Percentiles rank a stretch among this genome's conserved stretches.
phyloP scores from a whole-genome alignment of 2,797 vertebrate genomes.

The Enteromius afrohamiltoni region DNA sequence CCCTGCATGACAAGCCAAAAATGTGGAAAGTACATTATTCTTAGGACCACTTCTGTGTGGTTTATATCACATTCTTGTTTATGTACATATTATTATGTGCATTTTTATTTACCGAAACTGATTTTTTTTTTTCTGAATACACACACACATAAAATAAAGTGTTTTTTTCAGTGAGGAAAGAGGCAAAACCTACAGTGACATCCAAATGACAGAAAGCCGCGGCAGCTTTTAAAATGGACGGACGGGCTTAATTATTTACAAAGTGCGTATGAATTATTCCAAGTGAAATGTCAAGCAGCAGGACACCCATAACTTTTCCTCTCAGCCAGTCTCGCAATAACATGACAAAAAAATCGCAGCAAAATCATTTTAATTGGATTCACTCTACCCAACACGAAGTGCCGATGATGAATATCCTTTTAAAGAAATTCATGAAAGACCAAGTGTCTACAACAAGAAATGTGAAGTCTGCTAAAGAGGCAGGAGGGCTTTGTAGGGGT shows the following conservation, averaged over 20 bases:
- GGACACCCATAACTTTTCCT: constrained; percentile 46
- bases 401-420: constrained; percentile 2
- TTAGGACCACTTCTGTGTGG: not conserved
- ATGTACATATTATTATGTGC: not conserved
- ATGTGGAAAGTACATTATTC: not conserved
- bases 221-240: constrained; percentile 55
- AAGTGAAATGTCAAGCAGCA: constrained; percentile 66
- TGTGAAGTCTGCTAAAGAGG: not conserved
- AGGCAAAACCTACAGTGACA: constrained; percentile 41
- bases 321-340: constrained; percentile 27
- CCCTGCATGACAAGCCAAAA: not conserved
- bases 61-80: constrained; percentile 10
- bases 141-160: constrained; percentile 4
- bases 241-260: constrained; percentile 71
- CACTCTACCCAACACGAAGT: constrained; percentile 7
- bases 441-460: constrained; percentile 7
- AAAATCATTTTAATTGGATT: constrained; percentile 45
- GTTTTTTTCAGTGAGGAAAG: constrained; percentile 6
- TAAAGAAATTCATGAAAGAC: constrained; percentile 18
- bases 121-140: not conserved
- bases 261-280: constrained; percentile 72
- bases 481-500: not conserved
- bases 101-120: constrained; percentile 1
- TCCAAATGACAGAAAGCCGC: constrained; percentile 53
- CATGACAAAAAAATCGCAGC: constrained; percentile 1